A percentile compares a stretch with the other conserved stretches of the same genome.
These are phyloP conservation scores for Engystomops pustulosus DNA, from an alignment of 2,113 vertebrate genomes.

Conservation along the genomic window DNA sequence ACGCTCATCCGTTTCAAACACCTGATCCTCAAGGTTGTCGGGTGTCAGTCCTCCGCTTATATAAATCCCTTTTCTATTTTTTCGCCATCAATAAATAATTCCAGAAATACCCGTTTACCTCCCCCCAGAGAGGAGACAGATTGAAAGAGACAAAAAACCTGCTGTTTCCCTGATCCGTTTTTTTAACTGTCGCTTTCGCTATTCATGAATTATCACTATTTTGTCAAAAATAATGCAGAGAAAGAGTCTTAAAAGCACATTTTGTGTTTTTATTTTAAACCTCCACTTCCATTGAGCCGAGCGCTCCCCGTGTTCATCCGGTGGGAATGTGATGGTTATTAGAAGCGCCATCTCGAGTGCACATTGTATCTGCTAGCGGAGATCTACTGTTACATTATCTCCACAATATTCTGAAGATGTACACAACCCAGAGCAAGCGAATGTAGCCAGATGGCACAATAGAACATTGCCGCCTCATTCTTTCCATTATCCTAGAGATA, in stretches of 20 bases:
- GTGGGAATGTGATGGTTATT: conserved; percentile 16
- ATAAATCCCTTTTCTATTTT: too few species aligned
- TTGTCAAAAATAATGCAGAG: neutral
- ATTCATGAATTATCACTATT: neutral
- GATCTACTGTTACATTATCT: conserved; percentile 39
- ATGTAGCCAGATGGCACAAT: conserved; percentile 54
- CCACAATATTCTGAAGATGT: conserved; percentile 48
- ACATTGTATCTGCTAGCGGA: conserved; percentile 31
- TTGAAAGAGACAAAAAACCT: neutral
- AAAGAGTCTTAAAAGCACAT: neutral
- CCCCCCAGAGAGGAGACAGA: too few species aligned
- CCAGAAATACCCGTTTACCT: too few species aligned
- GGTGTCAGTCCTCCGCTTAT: too few species aligned
- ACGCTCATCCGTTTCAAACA: too few species aligned
- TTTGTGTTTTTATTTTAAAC: neutral
- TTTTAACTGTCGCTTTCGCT: neutral
- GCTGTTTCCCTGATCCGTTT: neutral
- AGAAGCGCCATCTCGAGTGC: conserved; percentile 36
- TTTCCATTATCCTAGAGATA: conserved; percentile 49
- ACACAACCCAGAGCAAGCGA: conserved; percentile 34
- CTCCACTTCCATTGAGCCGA: neutral
- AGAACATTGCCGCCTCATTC: conserved; percentile 25
- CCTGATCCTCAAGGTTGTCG: too few species aligned
- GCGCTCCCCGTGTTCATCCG: neutral
- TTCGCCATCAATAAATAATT: too few species aligned